A percentile compares a stretch with the other conserved stretches of the same genome.
phyloP scores from a whole-genome alignment of 2,113 vertebrate species.

The Sterrhoptilus dennistouni region DNA sequence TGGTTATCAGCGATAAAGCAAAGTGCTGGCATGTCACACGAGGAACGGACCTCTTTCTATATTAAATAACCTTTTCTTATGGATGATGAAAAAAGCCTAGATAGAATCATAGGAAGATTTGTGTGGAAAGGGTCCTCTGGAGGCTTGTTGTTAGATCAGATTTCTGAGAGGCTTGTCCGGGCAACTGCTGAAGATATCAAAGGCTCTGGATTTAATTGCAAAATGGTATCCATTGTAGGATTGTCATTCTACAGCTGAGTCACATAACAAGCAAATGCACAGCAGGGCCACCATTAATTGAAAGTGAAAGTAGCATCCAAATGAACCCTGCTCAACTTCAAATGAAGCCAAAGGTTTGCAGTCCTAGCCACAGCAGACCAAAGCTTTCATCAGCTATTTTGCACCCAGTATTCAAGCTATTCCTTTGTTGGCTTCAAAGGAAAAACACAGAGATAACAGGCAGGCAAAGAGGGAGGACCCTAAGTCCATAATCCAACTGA shows the following conservation, averaged over 20 bases:
- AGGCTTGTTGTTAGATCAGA: background rate
- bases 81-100: background rate
- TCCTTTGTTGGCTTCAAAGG: background rate
- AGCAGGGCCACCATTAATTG: background rate
- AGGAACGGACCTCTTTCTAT: background rate
- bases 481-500: fast-evolving
- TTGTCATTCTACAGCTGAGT: background rate
- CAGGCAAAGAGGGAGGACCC: background rate
- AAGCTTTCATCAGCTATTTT: background rate
- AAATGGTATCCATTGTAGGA: background rate
- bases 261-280: background rate
- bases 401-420: background rate
- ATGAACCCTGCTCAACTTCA: background rate
- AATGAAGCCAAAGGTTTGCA: background rate
- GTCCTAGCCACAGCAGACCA: background rate
- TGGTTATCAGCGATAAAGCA: background rate
- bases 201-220: background rate
- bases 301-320: background rate
- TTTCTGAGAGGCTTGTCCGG: background rate
- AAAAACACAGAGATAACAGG: background rate
- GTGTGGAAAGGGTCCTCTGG: background rate
- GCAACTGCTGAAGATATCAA: background rate
- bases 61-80: background rate
- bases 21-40: background rate
- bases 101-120: background rate